These are phyloP conservation scores for Tenodera sinensis DNA, from an alignment of 2,888 invertebrate species.

Conservation along the genomic window DNA sequence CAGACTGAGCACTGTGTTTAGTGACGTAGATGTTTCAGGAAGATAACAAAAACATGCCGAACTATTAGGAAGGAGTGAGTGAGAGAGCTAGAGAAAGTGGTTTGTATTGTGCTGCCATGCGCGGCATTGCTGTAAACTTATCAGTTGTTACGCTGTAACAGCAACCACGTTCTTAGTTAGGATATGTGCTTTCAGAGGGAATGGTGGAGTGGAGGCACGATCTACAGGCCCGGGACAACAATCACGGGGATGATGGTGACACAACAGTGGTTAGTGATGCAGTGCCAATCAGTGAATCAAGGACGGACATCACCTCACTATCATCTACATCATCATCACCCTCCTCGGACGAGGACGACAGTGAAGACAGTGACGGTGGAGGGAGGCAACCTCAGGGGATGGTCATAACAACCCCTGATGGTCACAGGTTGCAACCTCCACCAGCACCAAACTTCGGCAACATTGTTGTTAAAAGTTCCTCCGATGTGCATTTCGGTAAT, in stretches of 20 bases:
- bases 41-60: not conserved
- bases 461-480: conserved; percentile 63
- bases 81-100: not conserved
- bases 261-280: not conserved
- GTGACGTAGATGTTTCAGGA: not conserved
- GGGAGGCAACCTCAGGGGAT: not conserved
- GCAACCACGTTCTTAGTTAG: not conserved
- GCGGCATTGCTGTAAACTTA: not conserved
- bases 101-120: not conserved
- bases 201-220: not conserved
- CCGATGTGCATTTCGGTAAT: conserved; percentile 71
- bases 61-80: not conserved
- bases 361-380: not conserved
- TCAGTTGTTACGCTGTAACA: not conserved
- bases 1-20: not conserved
- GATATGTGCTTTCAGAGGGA: not conserved
- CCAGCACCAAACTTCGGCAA: conserved; percentile 49
- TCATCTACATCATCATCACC: not conserved
- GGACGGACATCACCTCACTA: not conserved
- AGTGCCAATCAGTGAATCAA: not conserved
- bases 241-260: not conserved
- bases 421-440: not conserved
- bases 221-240: not conserved
- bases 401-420: not conserved
- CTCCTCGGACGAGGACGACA: not conserved